A percentile compares a stretch with the other conserved stretches of the same genome.
Conservation (phyloP, 2,888 invertebrate genomes). For the Hypsopygia costalis region DNA sequence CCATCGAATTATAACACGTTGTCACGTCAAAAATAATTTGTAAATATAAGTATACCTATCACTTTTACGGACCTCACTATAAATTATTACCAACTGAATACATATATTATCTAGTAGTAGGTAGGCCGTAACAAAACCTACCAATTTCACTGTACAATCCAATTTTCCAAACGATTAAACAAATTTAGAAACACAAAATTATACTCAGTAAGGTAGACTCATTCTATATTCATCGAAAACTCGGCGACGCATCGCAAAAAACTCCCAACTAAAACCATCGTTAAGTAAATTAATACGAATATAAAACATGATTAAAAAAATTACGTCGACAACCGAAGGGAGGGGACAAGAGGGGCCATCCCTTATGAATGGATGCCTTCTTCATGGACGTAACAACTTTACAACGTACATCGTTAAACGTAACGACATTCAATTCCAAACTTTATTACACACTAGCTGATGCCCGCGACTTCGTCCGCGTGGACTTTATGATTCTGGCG, state of each 20-base stretch:
- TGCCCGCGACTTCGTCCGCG: too few species aligned
- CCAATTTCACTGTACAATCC: slow-evolving; percentile 24
- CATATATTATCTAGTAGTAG: too few species aligned
- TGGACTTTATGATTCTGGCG: too few species aligned
- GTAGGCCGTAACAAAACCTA: neutral
- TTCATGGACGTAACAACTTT: slow-evolving; percentile 34
- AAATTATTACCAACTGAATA: too few species aligned
- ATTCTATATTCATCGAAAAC: slow-evolving; percentile 76
- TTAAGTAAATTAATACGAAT: slow-evolving; percentile 78
- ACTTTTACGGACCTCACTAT: too few species aligned
- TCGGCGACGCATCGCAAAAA: slow-evolving; percentile 57
- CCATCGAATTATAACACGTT: too few species aligned
- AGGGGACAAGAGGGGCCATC: slow-evolving; percentile 55
- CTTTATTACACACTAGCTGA: slow-evolving; percentile 25
- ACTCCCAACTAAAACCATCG: slow-evolving; percentile 60
- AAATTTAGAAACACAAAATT: slow-evolving; percentile 30
- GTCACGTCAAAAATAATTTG: too few species aligned
- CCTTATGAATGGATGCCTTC: slow-evolving; percentile 66
- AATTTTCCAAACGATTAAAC: slow-evolving; percentile 49
- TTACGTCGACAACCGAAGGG: slow-evolving; percentile 61
- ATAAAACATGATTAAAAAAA: slow-evolving; percentile 81
- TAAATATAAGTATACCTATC: too few species aligned
- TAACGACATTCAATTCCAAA: slow-evolving; percentile 18
- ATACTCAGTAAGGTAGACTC: slow-evolving; percentile 37
- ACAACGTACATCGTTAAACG: slow-evolving; percentile 14